Conservation (phyloP, 2,888 invertebrate species). For the Chaitophorus viminalis region DNA sequence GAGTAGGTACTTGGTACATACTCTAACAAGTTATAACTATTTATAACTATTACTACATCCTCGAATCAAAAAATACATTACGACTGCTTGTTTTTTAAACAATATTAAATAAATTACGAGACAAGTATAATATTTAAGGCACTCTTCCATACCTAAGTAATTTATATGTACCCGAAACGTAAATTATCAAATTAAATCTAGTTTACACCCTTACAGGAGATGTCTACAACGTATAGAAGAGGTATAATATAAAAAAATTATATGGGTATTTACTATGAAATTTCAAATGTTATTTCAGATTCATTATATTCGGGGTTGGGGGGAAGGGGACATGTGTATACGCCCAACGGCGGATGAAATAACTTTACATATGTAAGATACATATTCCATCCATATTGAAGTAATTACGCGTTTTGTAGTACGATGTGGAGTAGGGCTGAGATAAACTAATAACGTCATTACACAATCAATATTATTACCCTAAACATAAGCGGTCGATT, state of each 20-base stretch:
- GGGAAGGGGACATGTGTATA: background rate
- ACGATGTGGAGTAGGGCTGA: background rate
- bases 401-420: constrained; percentile 8
- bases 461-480: constrained; percentile 26
- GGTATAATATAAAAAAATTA: background rate
- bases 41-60: background rate
- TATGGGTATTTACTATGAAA: background rate
- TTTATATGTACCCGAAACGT: background rate
- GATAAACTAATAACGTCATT: constrained; percentile 42
- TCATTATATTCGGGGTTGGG: background rate
- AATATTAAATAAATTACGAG: constrained; percentile 4
- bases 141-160: background rate
- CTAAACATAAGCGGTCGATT: constrained; percentile 40
- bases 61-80: background rate
- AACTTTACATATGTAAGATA: background rate
- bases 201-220: background rate
- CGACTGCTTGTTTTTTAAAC: constrained; percentile 3
- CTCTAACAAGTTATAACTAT: background rate
- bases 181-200: constrained; percentile 12
- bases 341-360: background rate
- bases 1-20: background rate
- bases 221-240: background rate
- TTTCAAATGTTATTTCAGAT: background rate
- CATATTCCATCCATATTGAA: background rate
- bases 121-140: background rate